Conservation (phyloP, 2,888 invertebrate genomes). For the Glyphotaelius pellucidus region DNA sequence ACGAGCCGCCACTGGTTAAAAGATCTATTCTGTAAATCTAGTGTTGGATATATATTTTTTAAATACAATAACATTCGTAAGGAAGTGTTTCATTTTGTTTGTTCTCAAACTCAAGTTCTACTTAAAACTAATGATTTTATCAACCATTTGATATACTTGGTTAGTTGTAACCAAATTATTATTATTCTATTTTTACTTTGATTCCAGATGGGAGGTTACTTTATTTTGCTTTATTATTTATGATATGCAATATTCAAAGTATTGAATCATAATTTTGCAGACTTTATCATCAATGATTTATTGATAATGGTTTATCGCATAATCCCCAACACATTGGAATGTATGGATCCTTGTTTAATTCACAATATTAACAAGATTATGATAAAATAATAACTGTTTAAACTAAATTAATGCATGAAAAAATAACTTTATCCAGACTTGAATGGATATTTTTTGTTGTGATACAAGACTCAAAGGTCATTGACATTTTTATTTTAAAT, state of each 20-base stretch:
- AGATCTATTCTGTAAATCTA: too few species aligned
- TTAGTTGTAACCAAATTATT: background rate
- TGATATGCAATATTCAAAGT: background rate
- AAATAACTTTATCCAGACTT: background rate
- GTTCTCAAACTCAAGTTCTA: background rate
- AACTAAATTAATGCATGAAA: background rate
- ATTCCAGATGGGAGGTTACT: background rate
- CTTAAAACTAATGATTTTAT: background rate
- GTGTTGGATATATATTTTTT: too few species aligned
- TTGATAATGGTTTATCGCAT: background rate
- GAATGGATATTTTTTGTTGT: background rate
- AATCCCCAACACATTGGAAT: background rate
- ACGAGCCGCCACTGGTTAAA: too few species aligned
- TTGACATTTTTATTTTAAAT: background rate
- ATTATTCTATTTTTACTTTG: too few species aligned
- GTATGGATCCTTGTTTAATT: background rate
- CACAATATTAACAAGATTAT: background rate
- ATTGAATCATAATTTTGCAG: background rate
- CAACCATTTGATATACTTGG: background rate
- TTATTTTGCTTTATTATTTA: background rate
- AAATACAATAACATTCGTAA: too few species aligned
- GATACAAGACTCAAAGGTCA: background rate
- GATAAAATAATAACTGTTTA: background rate
- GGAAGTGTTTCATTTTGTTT: too few species aligned
- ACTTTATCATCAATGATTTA: background rate